Evolutionary conservation across 2,113 vertebrate genomes (phyloP), one percentile per base, ranked within the genome.

Genomic region (Gulo gulo): DNA sequence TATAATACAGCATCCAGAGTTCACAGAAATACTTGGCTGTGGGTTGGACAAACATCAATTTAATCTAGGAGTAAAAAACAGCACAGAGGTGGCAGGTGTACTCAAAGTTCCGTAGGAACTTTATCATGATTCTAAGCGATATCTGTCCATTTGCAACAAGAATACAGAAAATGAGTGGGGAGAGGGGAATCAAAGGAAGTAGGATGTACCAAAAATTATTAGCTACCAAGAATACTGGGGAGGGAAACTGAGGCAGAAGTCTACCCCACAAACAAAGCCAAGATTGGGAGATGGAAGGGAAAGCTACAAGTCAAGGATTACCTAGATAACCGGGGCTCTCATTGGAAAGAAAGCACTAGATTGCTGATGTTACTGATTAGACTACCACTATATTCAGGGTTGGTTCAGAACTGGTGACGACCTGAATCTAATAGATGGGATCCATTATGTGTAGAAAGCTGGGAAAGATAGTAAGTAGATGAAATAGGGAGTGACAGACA

Each of bases 241-340:
- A 86, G 59, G 4, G 13, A 95, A 93, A 93, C n/a, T 86, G 73
- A 95, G 39, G 15, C 39, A 67, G 81, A 95, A 90, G 57, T 31
- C 12, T 11, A 73, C 6, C 47, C 7, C 57, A 86, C 7, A n/a
- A 92, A 89, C 65, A 73, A 90, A 85, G 65, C 45, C 55, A 86
- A 93, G 26, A 74, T n/a, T 78, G 55, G 42, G 71, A 4, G 15
- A n/a, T n/a, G 15, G 39, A 93, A 92, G 55, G 36, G 45, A 74
- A 95, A 81, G 34, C 13, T 42, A 65, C 24, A 97, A 80, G 1
- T 59, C 24, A 80, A 26, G 18, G 24, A 85, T 47, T 93, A 47
- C 63, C 36, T 80, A 74, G 47, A 82, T 26, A 95, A 29, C 13
- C 52, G 36, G 29, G 16, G 29, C 29, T 92, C 45, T 63, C 79